A percentile compares a stretch with the other conserved stretches of the same genome.
Conservation (phyloP, 2,888 invertebrate genomes). For the Erebia aethiops region DNA sequence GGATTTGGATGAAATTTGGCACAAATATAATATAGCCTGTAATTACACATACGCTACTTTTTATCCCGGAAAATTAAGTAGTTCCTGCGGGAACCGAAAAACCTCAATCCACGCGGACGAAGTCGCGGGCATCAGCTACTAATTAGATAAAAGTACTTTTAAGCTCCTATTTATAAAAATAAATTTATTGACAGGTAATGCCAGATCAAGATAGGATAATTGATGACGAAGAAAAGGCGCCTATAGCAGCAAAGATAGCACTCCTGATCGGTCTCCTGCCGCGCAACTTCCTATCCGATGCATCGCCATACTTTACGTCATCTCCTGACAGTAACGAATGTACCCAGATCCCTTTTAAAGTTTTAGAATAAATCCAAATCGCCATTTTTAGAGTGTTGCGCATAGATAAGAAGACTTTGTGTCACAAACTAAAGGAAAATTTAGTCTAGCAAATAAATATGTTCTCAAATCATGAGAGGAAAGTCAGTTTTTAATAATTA, state of each 20-base stretch:
- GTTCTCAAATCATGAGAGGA: neutral
- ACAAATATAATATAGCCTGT: no score
- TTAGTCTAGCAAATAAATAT: neutral
- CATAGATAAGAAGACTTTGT: constrained; percentile 15
- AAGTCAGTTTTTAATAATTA: no score
- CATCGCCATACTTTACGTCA: constrained; percentile 64
- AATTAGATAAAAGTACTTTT: no score
- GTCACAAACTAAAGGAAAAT: constrained; percentile 5
- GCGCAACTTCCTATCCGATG: constrained; percentile 70
- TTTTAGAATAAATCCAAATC: constrained; percentile 56
- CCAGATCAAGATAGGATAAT: constrained; percentile 87
- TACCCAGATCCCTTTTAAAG: constrained; percentile 70
- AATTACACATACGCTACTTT: no score
- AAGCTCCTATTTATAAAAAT: neutral
- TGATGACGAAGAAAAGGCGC: constrained; percentile 75
- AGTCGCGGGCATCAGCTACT: no score
- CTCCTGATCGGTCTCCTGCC: constrained; percentile 80
- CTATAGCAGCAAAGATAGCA: constrained; percentile 83
- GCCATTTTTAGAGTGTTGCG: constrained; percentile 18
- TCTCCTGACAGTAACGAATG: constrained; percentile 57
- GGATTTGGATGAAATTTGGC: no score
- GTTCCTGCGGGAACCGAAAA: no score
- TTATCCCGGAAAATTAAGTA: no score
- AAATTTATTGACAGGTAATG: constrained; percentile 84
- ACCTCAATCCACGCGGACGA: no score